phyloP scores from a whole-genome alignment of 1,140 invertebrate genomes.

The Drosophila bifasciata region DNA sequence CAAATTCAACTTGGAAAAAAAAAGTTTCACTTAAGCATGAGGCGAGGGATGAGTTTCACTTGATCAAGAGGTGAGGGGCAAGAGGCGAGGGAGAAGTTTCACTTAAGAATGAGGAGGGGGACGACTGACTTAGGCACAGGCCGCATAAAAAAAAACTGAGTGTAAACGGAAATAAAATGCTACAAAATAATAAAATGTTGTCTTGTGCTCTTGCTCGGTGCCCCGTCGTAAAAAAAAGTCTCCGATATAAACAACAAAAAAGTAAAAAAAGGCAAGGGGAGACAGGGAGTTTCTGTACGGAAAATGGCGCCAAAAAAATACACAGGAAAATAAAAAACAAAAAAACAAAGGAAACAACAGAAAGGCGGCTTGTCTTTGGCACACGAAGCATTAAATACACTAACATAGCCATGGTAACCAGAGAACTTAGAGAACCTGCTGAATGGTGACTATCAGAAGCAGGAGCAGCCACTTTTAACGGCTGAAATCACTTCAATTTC shows the following conservation, averaged over 20 bases:
- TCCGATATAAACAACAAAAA: conserved; percentile 50
- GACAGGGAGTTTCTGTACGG: conserved; percentile 2
- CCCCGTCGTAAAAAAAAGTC: conserved; percentile 57
- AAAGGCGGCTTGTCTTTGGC: too few species aligned
- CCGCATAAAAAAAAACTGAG: conserved; percentile 55
- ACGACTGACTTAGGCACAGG: conserved; percentile 51
- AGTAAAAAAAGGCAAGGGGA: neutral
- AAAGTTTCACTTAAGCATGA: conserved; percentile 10
- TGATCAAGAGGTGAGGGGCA: too few species aligned
- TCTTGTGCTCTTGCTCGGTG: conserved; percentile 27
- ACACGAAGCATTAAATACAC: too few species aligned
- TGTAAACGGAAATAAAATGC: conserved; percentile 75
- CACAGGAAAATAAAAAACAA: conserved; percentile 12
- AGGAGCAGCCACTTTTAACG: too few species aligned
- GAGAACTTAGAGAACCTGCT: too few species aligned
- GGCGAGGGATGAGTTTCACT: conserved; percentile 10
- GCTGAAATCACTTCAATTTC: too few species aligned
- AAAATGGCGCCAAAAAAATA: conserved; percentile 28
- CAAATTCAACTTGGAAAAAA: conserved; percentile 33
- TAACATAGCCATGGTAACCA: too few species aligned
- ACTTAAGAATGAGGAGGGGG: neutral
- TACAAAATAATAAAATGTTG: conserved; percentile 76
- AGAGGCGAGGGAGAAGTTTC: conserved; percentile 11
- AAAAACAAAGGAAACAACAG: conserved; percentile 7
- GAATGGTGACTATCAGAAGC: too few species aligned